Evolutionary conservation across 2,888 invertebrate species (phyloP).

Genomic region (Drepana falcataria): DNA sequence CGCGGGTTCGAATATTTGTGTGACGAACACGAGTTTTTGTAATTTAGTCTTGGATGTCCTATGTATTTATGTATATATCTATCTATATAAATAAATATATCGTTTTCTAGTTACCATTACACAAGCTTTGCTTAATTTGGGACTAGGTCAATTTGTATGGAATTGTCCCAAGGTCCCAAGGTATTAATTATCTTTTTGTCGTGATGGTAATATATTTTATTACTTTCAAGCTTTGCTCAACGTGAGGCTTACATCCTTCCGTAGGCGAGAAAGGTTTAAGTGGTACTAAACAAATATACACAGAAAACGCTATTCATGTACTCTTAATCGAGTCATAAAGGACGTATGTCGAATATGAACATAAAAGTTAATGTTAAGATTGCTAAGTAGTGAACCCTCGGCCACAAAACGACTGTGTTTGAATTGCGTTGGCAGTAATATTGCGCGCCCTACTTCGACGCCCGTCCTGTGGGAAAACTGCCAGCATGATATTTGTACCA

Average conservation of each 20-base stretch:
- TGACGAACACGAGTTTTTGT: too few relatives aligned
- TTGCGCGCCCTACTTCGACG: slow-evolving; percentile 15
- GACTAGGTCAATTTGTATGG: too few relatives aligned
- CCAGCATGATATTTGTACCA: not conserved
- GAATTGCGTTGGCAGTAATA: slow-evolving; percentile 22
- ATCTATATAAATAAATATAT: too few relatives aligned
- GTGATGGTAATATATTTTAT: too few relatives aligned
- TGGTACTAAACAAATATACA: slow-evolving; percentile 16
- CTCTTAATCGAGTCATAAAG: slow-evolving; percentile 20
- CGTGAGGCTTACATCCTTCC: not conserved
- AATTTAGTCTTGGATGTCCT: too few relatives aligned
- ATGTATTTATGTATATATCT: too few relatives aligned
- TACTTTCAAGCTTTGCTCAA: not conserved
- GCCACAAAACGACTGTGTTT: slow-evolving; percentile 26
- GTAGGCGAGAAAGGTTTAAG: slow-evolving; percentile 8
- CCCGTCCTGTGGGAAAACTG: not conserved
- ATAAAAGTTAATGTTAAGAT: slow-evolving; percentile 40
- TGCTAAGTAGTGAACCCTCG: slow-evolving; percentile 25
- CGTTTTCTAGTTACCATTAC: too few relatives aligned
- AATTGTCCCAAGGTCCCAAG: too few relatives aligned
- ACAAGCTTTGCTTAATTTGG: too few relatives aligned
- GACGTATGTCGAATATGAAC: slow-evolving; percentile 24
- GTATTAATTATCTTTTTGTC: too few relatives aligned
- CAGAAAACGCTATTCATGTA: slow-evolving; percentile 23
- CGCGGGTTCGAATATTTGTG: too few relatives aligned